phyloP scores from a whole-genome alignment of 2,888 invertebrate genomes.

The Eucriotettix oculatus region DNA sequence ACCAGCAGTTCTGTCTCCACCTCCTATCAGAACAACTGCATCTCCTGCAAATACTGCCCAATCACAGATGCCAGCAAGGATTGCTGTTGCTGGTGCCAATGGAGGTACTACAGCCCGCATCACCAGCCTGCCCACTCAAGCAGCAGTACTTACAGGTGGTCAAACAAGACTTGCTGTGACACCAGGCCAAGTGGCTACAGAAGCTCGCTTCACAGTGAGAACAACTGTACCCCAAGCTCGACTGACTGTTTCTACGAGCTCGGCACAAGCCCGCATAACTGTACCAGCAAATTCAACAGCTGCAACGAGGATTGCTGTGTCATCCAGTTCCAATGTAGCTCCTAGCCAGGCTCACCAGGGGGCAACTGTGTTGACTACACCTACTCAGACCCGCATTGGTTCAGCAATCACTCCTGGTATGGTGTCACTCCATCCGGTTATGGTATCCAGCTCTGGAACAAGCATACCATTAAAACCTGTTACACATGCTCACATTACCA shows the following conservation, averaged over 20 bases:
- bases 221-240: too few relatives aligned
- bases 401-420: slow-evolving; percentile 1
- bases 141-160: too few relatives aligned
- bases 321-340: not conserved
- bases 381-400: not conserved
- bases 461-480: slow-evolving; percentile 4
- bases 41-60: not conserved
- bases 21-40: not conserved
- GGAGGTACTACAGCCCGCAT: too few relatives aligned
- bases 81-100: not conserved
- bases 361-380: not conserved
- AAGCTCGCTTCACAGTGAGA: too few relatives aligned
- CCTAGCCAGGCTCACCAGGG: not conserved
- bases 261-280: not conserved
- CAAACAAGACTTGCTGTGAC: too few relatives aligned
- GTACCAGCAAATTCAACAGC: not conserved
- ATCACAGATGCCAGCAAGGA: not conserved
- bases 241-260: not conserved
- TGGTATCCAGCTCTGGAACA: slow-evolving; percentile 5
- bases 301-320: not conserved
- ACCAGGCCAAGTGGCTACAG: too few relatives aligned
- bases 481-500: slow-evolving; percentile 1
- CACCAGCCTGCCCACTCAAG: too few relatives aligned
- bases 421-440: slow-evolving; percentile 11
- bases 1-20: not conserved